A percentile compares a stretch with the other conserved stretches of the same genome.
phyloP scores from a whole-genome alignment of 2,888 invertebrate genomes.

The Macrophya annulata region DNA sequence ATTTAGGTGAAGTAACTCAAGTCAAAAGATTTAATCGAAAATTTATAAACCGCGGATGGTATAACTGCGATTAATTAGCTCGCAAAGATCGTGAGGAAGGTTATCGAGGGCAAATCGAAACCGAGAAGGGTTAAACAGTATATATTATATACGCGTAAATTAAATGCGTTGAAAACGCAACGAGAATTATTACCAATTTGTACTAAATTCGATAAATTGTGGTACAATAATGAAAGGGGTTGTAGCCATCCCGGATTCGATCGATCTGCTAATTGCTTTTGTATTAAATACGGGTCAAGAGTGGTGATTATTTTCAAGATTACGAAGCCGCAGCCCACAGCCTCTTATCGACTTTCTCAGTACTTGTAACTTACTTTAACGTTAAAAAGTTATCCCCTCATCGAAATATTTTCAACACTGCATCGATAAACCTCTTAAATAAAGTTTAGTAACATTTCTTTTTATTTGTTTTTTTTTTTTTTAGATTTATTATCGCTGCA shows the following conservation, averaged over 20 bases:
- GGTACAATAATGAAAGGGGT: background rate
- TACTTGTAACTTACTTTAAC: background rate
- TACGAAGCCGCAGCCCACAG: background rate
- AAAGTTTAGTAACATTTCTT: background rate
- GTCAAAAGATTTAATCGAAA: background rate
- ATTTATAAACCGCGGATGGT: background rate
- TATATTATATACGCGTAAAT: background rate
- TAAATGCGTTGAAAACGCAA: background rate
- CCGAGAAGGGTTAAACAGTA: background rate
- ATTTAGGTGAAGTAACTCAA: background rate
- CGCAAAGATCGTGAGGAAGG: background rate
- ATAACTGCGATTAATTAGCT: conserved; percentile 12
- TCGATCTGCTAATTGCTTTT: conserved; percentile 22
- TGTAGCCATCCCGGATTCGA: background rate
- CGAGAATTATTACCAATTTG: background rate
- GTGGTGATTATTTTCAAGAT: conserved; percentile 26
- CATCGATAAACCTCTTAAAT: background rate
- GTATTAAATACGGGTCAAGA: conserved; percentile 30
- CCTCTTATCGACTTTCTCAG: background rate
- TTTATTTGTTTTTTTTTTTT: no score
- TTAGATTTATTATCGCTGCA: background rate
- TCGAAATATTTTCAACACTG: background rate
- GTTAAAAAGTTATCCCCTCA: background rate
- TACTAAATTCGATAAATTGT: background rate
- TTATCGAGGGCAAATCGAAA: background rate